Evolutionary conservation across 2,113 vertebrate species (phyloP).

Genomic region (Ceyx melanurus): DNA sequence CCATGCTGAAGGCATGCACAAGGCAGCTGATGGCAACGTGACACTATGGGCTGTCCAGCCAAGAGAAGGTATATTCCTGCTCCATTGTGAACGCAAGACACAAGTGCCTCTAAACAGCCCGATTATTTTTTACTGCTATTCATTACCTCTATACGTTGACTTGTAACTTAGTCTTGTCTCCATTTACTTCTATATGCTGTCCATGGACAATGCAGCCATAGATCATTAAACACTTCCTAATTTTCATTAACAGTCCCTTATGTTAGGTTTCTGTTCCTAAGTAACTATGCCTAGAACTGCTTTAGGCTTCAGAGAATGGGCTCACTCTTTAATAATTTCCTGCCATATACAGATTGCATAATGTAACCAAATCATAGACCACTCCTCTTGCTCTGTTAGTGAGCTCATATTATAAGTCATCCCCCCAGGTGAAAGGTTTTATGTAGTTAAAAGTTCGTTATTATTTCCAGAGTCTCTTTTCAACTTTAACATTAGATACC

Average conservation of each 20-base stretch:
- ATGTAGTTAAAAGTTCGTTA: not conserved
- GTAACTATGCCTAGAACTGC: not conserved
- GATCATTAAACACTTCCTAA: not conserved
- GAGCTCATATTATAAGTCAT: not conserved
- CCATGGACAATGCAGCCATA: not conserved
- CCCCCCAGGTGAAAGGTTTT: not conserved
- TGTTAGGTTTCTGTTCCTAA: conserved; percentile 20
- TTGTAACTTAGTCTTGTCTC: not conserved
- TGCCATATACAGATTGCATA: not conserved
- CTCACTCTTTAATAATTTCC: not conserved
- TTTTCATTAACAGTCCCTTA: not conserved
- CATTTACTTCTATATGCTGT: not conserved
- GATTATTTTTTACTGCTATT: not conserved
- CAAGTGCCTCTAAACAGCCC: not conserved
- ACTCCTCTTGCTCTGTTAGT: not conserved
- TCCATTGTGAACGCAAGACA: not conserved
- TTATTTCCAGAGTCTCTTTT: not conserved
- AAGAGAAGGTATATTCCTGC: not conserved
- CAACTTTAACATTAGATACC: not conserved
- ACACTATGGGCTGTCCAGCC: not conserved
- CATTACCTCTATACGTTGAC: not conserved
- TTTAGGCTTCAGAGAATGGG: not conserved
- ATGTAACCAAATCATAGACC: not conserved
- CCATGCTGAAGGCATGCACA: accelerated
- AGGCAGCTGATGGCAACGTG: not conserved